A percentile compares a stretch with the other conserved stretches of the same genome.
These are phyloP conservation scores for Akabosia matsudoensis DNA, from an alignment of 1,140 invertebrate genomes.

Conservation along the genomic window DNA sequence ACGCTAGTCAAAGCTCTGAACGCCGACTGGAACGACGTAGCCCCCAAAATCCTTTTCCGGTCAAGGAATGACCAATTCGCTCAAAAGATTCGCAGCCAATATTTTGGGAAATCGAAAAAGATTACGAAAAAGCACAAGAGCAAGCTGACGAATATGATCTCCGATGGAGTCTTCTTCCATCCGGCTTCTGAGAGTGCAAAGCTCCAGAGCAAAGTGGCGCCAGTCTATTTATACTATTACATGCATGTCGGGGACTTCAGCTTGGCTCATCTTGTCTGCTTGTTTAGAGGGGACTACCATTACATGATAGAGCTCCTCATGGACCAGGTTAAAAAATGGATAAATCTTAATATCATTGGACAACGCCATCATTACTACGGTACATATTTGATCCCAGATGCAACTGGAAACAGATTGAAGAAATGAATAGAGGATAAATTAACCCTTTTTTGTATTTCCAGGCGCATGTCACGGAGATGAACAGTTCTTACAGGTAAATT, in stretches of 20 bases:
- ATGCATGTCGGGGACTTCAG: conserved; percentile 31
- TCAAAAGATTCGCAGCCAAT: neutral
- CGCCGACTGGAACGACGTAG: conserved; percentile 6
- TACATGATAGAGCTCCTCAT: neutral
- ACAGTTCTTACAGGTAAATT: conserved; percentile 24
- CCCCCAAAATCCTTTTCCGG: conserved; percentile 41
- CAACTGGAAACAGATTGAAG: too few species aligned
- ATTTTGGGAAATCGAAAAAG: conserved; percentile 9
- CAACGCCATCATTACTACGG: conserved; percentile 10
- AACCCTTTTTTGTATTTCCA: neutral
- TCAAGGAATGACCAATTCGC: neutral
- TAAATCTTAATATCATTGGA: conserved; percentile 4
- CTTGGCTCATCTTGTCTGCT: conserved; percentile 33
- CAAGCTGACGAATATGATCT: conserved; percentile 32
- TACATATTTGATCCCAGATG: neutral
- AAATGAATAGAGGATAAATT: too few species aligned
- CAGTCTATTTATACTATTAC: conserved; percentile 37
- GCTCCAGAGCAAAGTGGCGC: conserved; percentile 22
- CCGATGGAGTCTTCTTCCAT: conserved; percentile 38
- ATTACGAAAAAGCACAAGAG: neutral
- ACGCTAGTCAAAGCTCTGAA: conserved; percentile 6
- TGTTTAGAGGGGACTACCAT: conserved; percentile 10
- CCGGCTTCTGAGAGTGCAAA: conserved; percentile 27
- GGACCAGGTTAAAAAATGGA: conserved; percentile 11
- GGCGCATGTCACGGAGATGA: conserved; percentile 40